Conservation (phyloP, 2,113 vertebrate genomes). For the Dipodomys spectabilis region DNA sequence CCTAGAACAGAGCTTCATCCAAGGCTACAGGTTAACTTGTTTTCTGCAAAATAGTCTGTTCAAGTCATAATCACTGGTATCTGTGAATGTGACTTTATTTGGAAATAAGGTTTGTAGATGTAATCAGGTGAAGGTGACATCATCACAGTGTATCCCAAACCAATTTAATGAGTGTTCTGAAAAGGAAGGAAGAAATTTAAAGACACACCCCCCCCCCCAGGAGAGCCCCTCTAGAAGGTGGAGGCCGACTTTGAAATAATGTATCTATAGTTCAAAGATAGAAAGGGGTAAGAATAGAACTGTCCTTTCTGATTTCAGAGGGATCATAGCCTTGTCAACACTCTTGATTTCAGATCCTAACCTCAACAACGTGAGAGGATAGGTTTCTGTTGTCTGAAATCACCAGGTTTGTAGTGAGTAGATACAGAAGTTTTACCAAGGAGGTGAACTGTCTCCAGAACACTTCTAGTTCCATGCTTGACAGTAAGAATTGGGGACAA, state of each 20-base stretch:
- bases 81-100: not conserved
- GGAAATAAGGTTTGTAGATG: not conserved
- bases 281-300: not conserved
- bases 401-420: not conserved
- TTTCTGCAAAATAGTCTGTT: not conserved
- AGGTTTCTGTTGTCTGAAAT: not conserved
- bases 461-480: not conserved
- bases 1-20: not conserved
- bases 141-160: not conserved
- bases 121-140: not conserved
- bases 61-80: not conserved
- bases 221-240: not conserved
- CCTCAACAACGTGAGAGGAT: not conserved
- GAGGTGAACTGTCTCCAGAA: not conserved
- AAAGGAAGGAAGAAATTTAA: not conserved
- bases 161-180: no score
- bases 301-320: not conserved
- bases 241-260: not conserved
- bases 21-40: not conserved
- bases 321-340: no score
- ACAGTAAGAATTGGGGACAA: not conserved
- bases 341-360: not conserved
- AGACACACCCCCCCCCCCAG: not conserved
- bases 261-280: not conserved
- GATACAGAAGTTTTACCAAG: not conserved